Percentiles rank a stretch among this genome's conserved stretches.
phyloP scores from a whole-genome alignment of 2,113 vertebrate genomes.

The Ciconia stormi region DNA sequence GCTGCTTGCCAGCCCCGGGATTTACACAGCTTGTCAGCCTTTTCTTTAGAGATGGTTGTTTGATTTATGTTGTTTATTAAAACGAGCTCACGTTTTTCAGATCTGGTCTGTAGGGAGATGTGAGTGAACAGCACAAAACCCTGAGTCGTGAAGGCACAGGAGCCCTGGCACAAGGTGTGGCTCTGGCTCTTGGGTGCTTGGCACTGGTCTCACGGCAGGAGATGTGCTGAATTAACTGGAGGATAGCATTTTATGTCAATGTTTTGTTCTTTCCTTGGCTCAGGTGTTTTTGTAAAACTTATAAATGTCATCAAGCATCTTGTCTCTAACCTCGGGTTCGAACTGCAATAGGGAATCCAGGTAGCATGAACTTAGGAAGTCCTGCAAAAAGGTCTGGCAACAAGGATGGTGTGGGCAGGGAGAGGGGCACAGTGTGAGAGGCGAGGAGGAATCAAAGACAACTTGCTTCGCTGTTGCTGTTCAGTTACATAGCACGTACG shows the following conservation, averaged over 20 bases:
- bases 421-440: not conserved
- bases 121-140: not conserved
- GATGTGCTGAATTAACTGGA: not conserved
- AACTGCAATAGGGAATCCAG: not conserved
- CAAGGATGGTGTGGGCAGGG: not conserved
- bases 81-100: not conserved
- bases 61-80: not conserved
- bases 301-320: not conserved
- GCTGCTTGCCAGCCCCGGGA: not conserved
- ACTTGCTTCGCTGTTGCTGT: rapidly evolving
- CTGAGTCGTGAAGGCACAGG: not conserved
- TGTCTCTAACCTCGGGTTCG: not conserved
- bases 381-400: not conserved
- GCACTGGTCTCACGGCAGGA: not conserved
- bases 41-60: not conserved
- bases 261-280: not conserved
- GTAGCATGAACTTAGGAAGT: not conserved
- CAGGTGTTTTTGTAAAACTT: not conserved
- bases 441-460: not conserved
- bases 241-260: not conserved
- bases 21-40: not conserved
- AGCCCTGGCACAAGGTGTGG: not conserved
- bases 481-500: rapidly evolving
- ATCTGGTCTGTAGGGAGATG: not conserved
- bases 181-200: not conserved